phyloP scores from a whole-genome alignment of 2,113 vertebrate genomes.

The Microcebus griseorufus region DNA sequence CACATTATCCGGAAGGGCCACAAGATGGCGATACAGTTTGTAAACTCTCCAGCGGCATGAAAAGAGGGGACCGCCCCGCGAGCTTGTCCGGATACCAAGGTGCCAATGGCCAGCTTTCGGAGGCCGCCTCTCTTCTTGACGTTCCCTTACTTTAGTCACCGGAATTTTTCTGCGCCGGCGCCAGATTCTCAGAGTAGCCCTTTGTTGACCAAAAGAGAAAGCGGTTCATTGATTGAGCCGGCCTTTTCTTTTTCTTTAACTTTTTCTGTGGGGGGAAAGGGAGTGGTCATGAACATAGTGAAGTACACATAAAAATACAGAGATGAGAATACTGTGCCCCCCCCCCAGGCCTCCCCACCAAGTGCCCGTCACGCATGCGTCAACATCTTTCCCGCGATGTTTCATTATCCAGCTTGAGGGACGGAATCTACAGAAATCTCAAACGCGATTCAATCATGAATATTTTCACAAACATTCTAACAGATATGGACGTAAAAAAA shows the following conservation, averaged over 20 bases:
- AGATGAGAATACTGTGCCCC: background rate
- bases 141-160: background rate
- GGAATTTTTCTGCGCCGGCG: background rate
- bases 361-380: background rate
- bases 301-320: background rate
- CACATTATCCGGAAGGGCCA: background rate
- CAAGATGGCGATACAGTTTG: background rate
- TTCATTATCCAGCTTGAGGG: no score
- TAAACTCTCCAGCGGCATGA: background rate
- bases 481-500: background rate
- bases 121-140: background rate
- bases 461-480: background rate
- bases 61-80: background rate
- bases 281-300: no score
- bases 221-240: background rate
- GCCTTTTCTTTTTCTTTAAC: background rate
- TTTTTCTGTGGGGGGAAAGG: background rate
- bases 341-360: background rate
- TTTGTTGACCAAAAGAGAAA: background rate
- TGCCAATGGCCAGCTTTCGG: background rate
- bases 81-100: background rate
- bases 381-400: no score
- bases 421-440: no score
- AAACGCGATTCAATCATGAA: background rate
- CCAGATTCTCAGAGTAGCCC: background rate